Evolutionary conservation across 2,797 vertebrate genomes (phyloP).

Genomic region (Scolopax rusticola): DNA sequence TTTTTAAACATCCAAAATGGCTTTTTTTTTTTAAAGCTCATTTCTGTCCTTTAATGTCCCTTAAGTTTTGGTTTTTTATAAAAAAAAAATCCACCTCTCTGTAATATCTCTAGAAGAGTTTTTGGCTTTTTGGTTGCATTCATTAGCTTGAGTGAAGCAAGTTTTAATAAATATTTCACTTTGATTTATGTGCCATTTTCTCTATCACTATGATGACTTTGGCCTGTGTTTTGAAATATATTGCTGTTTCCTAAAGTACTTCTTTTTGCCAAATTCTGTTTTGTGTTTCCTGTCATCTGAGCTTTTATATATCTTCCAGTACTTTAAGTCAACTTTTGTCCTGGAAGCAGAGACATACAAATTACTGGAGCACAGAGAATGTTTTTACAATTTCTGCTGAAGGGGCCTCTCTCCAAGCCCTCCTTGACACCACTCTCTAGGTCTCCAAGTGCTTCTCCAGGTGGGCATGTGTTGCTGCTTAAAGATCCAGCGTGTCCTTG

Average conservation of each 20-base stretch:
- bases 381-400: background rate
- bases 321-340: background rate
- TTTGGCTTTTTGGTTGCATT: conserved; percentile 33
- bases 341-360: background rate
- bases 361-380: background rate
- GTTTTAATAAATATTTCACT: conserved; percentile 29
- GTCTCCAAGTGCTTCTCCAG: background rate
- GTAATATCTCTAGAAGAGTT: background rate
- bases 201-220: background rate
- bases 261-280: conserved; percentile 35
- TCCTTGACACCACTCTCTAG: background rate
- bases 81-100: background rate
- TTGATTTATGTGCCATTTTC: background rate
- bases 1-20: background rate
- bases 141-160: conserved; percentile 16
- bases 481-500: background rate
- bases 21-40: background rate
- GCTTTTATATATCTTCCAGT: conserved; percentile 26
- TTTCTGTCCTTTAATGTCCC: background rate
- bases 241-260: background rate
- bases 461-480: background rate
- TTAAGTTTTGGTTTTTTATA: background rate
- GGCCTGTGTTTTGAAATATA: conserved; percentile 24
- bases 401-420: background rate
- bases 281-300: conserved; percentile 48